Evolutionary conservation across 2,888 invertebrate genomes (phyloP).

Genomic region (Craniophora ligustri): DNA sequence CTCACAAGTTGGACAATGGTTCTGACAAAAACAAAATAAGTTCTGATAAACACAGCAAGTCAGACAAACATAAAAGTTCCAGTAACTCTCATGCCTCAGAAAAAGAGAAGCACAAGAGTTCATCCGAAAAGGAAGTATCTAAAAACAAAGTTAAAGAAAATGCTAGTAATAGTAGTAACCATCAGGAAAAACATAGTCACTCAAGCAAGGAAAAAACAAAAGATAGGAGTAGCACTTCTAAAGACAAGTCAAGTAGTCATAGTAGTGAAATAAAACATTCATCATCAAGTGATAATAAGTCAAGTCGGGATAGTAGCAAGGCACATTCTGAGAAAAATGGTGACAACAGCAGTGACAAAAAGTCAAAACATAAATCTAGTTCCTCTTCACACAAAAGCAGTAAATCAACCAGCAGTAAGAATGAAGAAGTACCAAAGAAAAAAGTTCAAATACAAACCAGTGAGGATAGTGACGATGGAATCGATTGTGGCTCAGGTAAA

Average conservation of each 20-base stretch:
- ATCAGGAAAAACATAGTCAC: conserved; percentile 77
- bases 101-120: conserved; percentile 64
- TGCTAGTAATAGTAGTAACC: conserved; percentile 65
- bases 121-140: conserved; percentile 67
- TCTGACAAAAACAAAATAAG: conserved; percentile 65
- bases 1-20: conserved; percentile 61
- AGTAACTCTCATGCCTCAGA: conserved; percentile 48
- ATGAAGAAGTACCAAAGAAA: conserved; percentile 83
- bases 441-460: conserved; percentile 63
- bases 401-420: conserved; percentile 72
- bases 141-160: conserved; percentile 72
- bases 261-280: conserved; percentile 76
- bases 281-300: conserved; percentile 71
- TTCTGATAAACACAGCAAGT: conserved; percentile 56
- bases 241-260: conserved; percentile 76
- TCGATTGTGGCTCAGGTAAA: conserved; percentile 91
- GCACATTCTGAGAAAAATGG: conserved; percentile 66
- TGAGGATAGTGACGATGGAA: conserved; percentile 89
- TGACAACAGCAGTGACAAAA: conserved; percentile 69
- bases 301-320: conserved; percentile 66
- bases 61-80: conserved; percentile 64
- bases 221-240: conserved; percentile 75
- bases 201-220: conserved; percentile 77
- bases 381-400: conserved; percentile 73
- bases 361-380: conserved; percentile 74